phyloP scores from a whole-genome alignment of 2,113 vertebrate species.

The Platanista minor region DNA sequence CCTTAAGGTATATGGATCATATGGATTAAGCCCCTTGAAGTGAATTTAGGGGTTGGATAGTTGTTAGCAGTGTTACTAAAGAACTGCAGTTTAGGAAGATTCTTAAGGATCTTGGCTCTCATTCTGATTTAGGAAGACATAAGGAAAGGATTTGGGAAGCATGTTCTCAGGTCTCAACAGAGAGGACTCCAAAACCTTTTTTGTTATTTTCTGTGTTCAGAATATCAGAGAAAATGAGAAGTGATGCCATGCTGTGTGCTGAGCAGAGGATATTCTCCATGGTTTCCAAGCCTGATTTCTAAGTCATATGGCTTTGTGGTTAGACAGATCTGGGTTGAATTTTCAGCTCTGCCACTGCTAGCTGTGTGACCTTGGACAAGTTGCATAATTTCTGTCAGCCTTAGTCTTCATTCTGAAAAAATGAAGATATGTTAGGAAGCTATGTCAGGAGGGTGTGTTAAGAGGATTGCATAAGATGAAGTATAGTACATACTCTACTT shows the following conservation, averaged over 20 bases:
- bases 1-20: background rate
- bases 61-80: background rate
- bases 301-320: background rate
- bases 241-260: background rate
- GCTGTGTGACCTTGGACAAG: background rate
- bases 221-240: background rate
- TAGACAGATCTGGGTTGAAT: background rate
- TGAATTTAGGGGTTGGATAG: background rate
- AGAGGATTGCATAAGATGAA: background rate
- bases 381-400: background rate
- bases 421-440: background rate
- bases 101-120: background rate
- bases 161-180: background rate
- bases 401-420: background rate
- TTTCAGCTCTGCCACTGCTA: background rate
- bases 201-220: background rate
- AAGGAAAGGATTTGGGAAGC: slow-evolving; percentile 4
- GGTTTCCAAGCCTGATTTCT: slow-evolving; percentile 6
- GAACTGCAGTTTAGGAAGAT: background rate
- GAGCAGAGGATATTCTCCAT: background rate
- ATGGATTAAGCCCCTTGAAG: background rate
- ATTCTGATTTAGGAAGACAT: background rate
- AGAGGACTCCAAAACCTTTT: background rate
- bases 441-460: background rate
- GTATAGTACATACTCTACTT: background rate